These are phyloP conservation scores for Acestrorhynchus altus DNA, from an alignment of 2,797 vertebrate genomes.

Conservation along the genomic window DNA sequence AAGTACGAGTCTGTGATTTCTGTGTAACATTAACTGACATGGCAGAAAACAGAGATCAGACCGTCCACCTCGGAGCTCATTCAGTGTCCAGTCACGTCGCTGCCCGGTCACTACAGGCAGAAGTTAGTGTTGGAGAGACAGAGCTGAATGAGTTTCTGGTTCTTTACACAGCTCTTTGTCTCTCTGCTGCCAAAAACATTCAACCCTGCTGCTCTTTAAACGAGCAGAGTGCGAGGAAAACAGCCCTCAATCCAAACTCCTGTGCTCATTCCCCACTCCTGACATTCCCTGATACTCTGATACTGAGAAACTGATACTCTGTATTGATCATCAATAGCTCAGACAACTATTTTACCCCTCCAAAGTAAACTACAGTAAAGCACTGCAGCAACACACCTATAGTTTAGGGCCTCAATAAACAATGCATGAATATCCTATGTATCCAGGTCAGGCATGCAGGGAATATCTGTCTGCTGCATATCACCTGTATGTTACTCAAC, in stretches of 20 bases:
- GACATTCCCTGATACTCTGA: not conserved
- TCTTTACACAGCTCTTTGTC: not conserved
- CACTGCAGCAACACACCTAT: too few relatives aligned
- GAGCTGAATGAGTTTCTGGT: not conserved
- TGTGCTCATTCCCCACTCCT: not conserved
- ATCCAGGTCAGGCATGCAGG: not conserved
- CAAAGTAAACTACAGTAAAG: not conserved
- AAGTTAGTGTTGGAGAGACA: not conserved
- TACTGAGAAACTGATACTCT: not conserved
- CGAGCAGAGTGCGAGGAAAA: not conserved
- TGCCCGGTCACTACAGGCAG: not conserved
- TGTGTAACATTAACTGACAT: conserved; percentile 56
- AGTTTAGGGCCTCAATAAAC: not conserved
- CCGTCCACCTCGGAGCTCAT: not conserved
- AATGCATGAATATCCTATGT: not conserved
- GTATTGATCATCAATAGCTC: not conserved
- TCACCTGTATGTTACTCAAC: not conserved
- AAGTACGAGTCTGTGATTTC: conserved; percentile 37
- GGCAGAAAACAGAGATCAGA: conserved; percentile 3
- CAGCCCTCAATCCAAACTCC: not conserved
- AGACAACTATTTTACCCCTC: not conserved
- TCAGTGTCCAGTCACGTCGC: conserved; percentile 29
- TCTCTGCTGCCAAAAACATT: not conserved
- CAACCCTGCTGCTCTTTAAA: not conserved
- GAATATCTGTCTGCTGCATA: not conserved